Evolutionary conservation across 2,888 invertebrate species (phyloP), one percentile per base, ranked within the genome.

Genomic region (Tipula lateralis): DNA sequence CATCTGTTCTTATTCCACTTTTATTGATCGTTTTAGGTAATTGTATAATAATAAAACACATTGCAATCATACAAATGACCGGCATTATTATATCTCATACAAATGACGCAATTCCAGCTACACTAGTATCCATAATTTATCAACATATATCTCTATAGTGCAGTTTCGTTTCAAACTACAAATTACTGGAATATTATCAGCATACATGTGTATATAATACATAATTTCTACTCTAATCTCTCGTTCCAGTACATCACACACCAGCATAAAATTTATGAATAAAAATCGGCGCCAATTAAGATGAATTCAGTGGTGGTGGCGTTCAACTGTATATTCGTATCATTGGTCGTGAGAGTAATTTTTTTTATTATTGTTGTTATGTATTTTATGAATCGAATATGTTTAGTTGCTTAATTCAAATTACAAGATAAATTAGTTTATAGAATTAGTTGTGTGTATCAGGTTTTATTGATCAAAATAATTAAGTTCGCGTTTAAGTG

Each of bases 321-420:
- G 24, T 66, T 66, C 24, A 1, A 66, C 66, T 66, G 66, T 66
- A 66, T 9, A 19, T 12, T 24, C 66, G 9, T 66, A 66, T 66
- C 66, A 66, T n/a, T n/a, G 4, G 19, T 19, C 50, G 66, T 66
- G 24, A 66, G 66, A 66, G 66, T 66, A 24, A 9, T 24, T 24
- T 66, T 66, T 66, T 66, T 66, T 44, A n/a, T 44, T n/a, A 44
- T n/a, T n/a, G n/a, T n/a, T n/a, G n/a, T n/a, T n/a, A n/a, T n/a
- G n/a, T n/a, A n/a, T 44, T 44, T 66, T 66, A 24, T 66, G 66
- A 66, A 66, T 66, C 66, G 66, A 66, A 66, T 66, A 66, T 66
- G 66, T 66, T 66, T 66, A 66, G 66, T 66, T 66, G 66, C 24
- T 66, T 66, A 66, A 66, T 66, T 66, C 66, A 66, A 66, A 66